These are phyloP conservation scores for Matsumurasca onukii DNA, from an alignment of 1,140 invertebrate species.

Conservation along the genomic window DNA sequence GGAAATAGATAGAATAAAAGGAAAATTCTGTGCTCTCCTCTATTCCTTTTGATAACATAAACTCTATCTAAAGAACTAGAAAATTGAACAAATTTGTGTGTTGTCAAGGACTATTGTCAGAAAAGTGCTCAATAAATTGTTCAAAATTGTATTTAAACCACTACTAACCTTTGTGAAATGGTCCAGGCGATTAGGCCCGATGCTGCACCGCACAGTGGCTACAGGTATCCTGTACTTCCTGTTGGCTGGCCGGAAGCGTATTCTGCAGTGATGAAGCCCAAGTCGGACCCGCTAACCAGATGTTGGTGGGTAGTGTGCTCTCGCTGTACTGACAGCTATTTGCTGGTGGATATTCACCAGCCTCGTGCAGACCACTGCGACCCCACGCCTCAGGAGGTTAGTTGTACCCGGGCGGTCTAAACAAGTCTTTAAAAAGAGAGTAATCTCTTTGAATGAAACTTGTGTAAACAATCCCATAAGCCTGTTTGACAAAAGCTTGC, in stretches of 20 bases:
- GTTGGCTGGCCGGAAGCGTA: conserved; percentile 75
- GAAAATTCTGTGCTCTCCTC: background rate
- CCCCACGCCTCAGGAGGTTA: background rate
- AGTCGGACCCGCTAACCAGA: conserved; percentile 64
- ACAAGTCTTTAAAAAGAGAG: too few species aligned
- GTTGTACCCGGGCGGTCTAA: too few species aligned
- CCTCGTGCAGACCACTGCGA: conserved; percentile 82
- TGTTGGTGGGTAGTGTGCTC: conserved; percentile 69
- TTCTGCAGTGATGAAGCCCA: conserved; percentile 69
- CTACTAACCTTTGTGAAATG: background rate
- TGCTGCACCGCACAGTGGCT: conserved; percentile 81
- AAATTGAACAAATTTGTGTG: background rate
- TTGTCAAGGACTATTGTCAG: too few species aligned
- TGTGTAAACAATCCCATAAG: too few species aligned
- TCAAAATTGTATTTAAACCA: background rate
- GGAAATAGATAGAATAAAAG: background rate
- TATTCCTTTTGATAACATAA: too few species aligned
- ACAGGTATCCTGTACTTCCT: conserved; percentile 80
- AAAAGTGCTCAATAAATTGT: too few species aligned
- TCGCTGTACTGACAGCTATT: conserved; percentile 69
- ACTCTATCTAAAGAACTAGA: background rate
- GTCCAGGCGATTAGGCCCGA: conserved; percentile 77
- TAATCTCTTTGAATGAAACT: too few species aligned
- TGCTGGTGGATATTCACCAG: conserved; percentile 87
- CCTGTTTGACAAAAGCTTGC: too few species aligned